A percentile compares a stretch with the other conserved stretches of the same genome.
Evolutionary conservation across 2,888 invertebrate species (phyloP).

Genomic region (Coecobrya sp.): DNA sequence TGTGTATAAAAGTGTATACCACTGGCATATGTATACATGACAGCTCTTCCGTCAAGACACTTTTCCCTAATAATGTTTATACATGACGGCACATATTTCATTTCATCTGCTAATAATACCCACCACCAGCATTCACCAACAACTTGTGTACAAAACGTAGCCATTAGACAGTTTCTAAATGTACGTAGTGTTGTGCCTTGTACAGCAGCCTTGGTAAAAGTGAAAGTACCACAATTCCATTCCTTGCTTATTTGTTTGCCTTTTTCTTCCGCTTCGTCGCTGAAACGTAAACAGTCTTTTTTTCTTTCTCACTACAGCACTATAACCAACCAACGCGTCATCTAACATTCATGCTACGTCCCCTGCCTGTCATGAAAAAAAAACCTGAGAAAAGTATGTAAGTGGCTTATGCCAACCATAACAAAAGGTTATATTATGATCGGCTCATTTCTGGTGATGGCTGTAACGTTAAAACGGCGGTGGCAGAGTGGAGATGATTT

Average conservation of each 20-base stretch:
- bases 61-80: constrained; percentile 71
- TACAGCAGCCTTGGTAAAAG: not conserved
- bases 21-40: constrained; percentile 18
- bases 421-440: constrained; percentile 12
- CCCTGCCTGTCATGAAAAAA: constrained; percentile 28
- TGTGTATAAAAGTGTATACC: not conserved
- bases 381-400: not conserved
- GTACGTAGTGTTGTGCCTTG: not conserved
- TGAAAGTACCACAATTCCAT: not conserved
- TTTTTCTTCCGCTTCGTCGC: not conserved
- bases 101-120: constrained; percentile 55
- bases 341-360: constrained; percentile 1
- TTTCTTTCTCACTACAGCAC: not conserved
- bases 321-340: not conserved
- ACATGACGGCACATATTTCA: constrained; percentile 72
- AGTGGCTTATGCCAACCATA: constrained; percentile 27
- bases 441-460: not conserved
- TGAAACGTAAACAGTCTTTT: not conserved
- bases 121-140: not conserved
- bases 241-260: constrained; percentile 1
- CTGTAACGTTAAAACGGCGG: constrained; percentile 2
- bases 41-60: constrained; percentile 25
- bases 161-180: constrained; percentile 16
- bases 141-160: not conserved
- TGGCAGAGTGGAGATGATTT: constrained; percentile 62